A percentile compares a stretch with the other conserved stretches of the same genome.
Conservation (phyloP, 2,888 invertebrate genomes). For the Amphipoea oculea region DNA sequence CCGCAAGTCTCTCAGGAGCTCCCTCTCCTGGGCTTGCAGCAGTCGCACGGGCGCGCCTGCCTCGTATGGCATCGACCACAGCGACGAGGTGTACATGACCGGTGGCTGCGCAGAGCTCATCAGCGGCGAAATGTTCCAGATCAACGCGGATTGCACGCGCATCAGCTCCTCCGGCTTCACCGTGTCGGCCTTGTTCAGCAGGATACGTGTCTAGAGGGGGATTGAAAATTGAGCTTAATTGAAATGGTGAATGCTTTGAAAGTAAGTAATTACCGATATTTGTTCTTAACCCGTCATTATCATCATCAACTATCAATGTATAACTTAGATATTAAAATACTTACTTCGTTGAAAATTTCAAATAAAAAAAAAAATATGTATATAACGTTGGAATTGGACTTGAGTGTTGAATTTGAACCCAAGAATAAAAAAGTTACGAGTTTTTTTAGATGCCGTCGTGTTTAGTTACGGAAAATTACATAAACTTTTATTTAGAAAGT, state of each 20-base stretch:
- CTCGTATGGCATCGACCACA: constrained; percentile 97
- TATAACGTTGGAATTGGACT: not conserved
- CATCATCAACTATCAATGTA: not conserved
- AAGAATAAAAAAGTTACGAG: not conserved
- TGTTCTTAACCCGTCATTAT: not conserved
- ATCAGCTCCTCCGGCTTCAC: constrained; percentile 97
- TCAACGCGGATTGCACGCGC: constrained; percentile 97
- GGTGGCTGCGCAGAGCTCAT: constrained; percentile 99
- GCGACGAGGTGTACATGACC: constrained; percentile 96
- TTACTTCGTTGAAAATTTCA: not conserved
- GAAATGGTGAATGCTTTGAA: not conserved
- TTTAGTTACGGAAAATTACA: constrained; percentile 4
- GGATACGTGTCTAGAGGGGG: constrained; percentile 94
- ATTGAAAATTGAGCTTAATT: not conserved
- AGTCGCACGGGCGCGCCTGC: constrained; percentile 95
- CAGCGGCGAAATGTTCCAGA: constrained; percentile 99
- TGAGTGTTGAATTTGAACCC: not conserved
- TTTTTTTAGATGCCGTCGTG: not conserved
- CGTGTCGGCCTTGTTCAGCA: constrained; percentile 98
- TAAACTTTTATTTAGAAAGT: not conserved
- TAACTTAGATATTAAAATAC: not conserved
- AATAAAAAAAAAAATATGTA: not conserved
- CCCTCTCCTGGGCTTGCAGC: constrained; percentile 96
- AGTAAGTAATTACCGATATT: not conserved
- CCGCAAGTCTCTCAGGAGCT: constrained; percentile 96